Base-by-base conservation (phyloP, 2,888 invertebrate genomes). In the Tachina grossa region DNA sequence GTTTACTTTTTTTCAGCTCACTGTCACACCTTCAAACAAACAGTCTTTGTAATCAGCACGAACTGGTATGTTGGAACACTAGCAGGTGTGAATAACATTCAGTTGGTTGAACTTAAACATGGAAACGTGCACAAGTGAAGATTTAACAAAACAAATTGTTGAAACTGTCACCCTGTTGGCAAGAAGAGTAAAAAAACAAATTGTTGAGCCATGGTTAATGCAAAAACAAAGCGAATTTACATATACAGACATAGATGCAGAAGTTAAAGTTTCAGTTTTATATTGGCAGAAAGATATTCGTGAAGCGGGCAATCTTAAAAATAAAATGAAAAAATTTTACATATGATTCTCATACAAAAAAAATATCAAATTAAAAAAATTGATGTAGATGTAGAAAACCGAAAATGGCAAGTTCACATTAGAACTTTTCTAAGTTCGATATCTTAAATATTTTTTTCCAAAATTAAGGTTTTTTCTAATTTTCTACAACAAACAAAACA, bases 51-150 rank as follows among this genome's bases (percentile, higher is more conserved):
- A 61, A 66, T 31, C 39, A 74, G 61, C 22, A 41, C 53, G n/a
- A 53, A 11, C 63, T 63, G 41, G 53, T 79, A 43, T 79, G 47
- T 39, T 69, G 45, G 68, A 69, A 79, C 69, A 65, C 71, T 59
- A 80, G 76, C 75, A 80, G 79, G 79, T 84, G 84, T 75, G 71
- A 84, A 84, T 80, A 59, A 57, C 16, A 71, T 76, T 84, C 65
- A 43, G 71, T 51, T 80, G 84, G 84, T 76, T 75, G 45, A 69
- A 51, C 84, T 57, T 49, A 77, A 78, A 74, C 74, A 65, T 78
- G 68, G 74, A 77, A 81, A 77, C 74, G 84, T 85, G 81, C 71
- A 76, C 80, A 85, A 81, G 81, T 74, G 81, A 41, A 65, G 51
- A 81, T 81, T 85, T 49, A 49, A 71, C 13, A 85, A 31, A 77